Percentiles rank a stretch among this genome's conserved stretches.
Evolutionary conservation across 2,113 vertebrate species (phyloP).

Genomic region (Syrmaticus mikado): DNA sequence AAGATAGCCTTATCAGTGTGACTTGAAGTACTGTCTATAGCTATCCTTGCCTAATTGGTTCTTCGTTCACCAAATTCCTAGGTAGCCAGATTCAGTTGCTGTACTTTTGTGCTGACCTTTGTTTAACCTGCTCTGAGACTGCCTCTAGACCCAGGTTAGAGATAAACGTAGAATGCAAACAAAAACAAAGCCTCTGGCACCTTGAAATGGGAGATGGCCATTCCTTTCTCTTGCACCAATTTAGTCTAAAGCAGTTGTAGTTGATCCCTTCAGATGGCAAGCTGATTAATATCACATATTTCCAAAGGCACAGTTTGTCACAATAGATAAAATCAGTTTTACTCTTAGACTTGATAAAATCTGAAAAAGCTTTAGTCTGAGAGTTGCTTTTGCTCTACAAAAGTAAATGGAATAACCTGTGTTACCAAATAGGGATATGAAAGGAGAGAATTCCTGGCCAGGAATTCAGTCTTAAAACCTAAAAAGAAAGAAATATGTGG

Average conservation of each 20-base stretch:
- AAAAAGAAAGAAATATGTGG: not conserved
- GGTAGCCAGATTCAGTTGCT: not conserved
- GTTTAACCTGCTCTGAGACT: slow-evolving; percentile 49
- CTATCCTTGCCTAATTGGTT: not conserved
- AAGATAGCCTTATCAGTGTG: slow-evolving; percentile 27
- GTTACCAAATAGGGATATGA: not conserved
- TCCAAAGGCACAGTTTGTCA: slow-evolving; percentile 49
- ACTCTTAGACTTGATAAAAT: not conserved
- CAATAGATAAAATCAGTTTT: slow-evolving; percentile 43
- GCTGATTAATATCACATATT: slow-evolving; percentile 23
- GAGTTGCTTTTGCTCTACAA: not conserved
- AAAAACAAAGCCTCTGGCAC: slow-evolving; percentile 61
- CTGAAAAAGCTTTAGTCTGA: not conserved
- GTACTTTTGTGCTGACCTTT: slow-evolving; percentile 45
- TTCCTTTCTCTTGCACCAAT: not conserved
- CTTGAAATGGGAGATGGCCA: slow-evolving; percentile 38
- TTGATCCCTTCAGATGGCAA: slow-evolving; percentile 27
- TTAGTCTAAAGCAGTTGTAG: not conserved
- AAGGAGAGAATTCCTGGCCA: not conserved
- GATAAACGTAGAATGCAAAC: slow-evolving; percentile 65
- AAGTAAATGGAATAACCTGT: not conserved
- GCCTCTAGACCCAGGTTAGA: slow-evolving; percentile 44
- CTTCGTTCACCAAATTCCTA: slow-evolving; percentile 56
- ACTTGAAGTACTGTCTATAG: not conserved
- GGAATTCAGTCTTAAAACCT: not conserved